Base-by-base conservation (phyloP, 2,888 invertebrate genomes). In the Incurvaria masculella region DNA sequence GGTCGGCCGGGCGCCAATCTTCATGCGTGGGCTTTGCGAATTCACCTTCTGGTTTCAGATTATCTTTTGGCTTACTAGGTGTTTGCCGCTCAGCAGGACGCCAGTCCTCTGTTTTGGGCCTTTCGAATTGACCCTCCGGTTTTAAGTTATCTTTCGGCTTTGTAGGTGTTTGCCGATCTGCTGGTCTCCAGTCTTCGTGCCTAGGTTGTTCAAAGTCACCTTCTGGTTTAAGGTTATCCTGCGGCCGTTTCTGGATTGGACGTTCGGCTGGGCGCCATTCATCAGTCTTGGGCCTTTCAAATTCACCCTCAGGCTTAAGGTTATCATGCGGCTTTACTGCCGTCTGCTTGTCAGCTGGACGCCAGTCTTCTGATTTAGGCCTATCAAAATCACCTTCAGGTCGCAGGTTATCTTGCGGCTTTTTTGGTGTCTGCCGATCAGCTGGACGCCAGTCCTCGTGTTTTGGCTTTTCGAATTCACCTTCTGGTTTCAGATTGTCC, bases 31-130 rank as follows among this genome's bases (percentile, higher is more conserved):
- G 61, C 57, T 64, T 60, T 57, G 80, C 75, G 42, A 75, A 75
- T 5, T 83, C 79, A 2, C 85, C 85, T 59, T 85, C 84, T 0
- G 81, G 79, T 52, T 64, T 65, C 0, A 85, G 57, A 56, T 82
- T 81, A 51, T 76, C 76, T 42, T 60, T 59, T 2, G 67, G 72
- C 47, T 58, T 67, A 3, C 61, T 59, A 49, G 49, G 59, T 44
- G 53, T 59, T 52, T 58, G 71, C 55, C 79, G 61, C 51, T 72
- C 74, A 2, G 62, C 65, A 3, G 60, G 59, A 18, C 53, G 45
- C 44, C 53, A 57, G 38, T 52, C 54, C 33, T 56, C 57, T 6
- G 64, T 64, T 4, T 63, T 63, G 1, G 71, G 68, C 14, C 61
- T 48, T 55, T 71, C 66, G 53, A 74, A 73, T 10, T 68, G 68